Conservation (phyloP, 2,888 invertebrate species). For the Noctua janthe region DNA sequence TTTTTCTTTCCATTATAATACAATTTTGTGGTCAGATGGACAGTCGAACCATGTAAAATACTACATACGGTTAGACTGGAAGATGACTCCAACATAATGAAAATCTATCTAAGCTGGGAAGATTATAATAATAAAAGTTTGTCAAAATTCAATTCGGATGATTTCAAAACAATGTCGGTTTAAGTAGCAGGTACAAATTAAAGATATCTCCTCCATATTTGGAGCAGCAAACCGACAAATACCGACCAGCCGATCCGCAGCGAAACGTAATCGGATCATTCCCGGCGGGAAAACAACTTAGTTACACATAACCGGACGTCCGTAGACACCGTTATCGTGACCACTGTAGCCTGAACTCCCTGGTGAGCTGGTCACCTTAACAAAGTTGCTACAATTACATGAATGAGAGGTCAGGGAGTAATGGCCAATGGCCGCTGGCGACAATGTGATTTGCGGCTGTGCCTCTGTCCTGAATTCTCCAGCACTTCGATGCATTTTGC, state of each 20-base stretch:
- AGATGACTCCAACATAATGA: background rate
- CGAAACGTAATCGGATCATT: conserved; percentile 67
- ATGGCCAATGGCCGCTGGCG: conserved; percentile 53
- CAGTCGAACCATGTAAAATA: background rate
- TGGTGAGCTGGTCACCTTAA: conserved; percentile 4
- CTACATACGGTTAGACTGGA: background rate
- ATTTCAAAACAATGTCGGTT: background rate
- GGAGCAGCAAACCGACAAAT: conserved; percentile 41
- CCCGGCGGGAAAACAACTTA: conserved; percentile 72
- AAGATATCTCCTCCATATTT: conserved; percentile 12
- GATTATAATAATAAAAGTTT: background rate
- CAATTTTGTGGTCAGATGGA: background rate
- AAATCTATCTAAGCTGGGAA: background rate
- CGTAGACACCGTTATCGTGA: conserved; percentile 56
- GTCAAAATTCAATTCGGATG: background rate
- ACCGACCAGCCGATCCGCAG: conserved; percentile 49
- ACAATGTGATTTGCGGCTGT: conserved; percentile 67
- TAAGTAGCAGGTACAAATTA: background rate
- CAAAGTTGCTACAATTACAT: conserved; percentile 14
- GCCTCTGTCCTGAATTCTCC: conserved; percentile 51
- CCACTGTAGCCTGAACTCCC: conserved; percentile 59
- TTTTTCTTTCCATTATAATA: background rate
- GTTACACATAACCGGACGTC: conserved; percentile 71
- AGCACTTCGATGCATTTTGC: conserved; percentile 58
- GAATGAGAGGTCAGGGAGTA: conserved; percentile 45